Evolutionary conservation across 1,140 invertebrate species (phyloP).

Genomic region (Idris sp.): DNA sequence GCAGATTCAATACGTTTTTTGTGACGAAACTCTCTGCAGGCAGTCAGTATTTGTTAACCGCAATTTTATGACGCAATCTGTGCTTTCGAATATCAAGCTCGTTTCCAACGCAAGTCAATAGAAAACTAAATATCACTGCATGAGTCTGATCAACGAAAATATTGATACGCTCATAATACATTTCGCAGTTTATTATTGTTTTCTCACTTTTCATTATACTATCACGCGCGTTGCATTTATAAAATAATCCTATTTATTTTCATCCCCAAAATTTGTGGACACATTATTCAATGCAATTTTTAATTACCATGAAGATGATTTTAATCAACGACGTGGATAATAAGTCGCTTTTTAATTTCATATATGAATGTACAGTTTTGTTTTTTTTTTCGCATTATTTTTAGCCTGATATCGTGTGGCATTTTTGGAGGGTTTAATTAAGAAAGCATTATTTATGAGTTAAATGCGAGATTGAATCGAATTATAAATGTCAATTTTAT

Average conservation of each 20-base stretch:
- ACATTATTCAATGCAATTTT: conserved; percentile 5
- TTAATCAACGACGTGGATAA: conserved; percentile 12
- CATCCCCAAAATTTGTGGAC: not conserved
- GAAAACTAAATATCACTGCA: conserved; percentile 49
- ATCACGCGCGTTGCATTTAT: conserved; percentile 21
- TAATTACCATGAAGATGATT: conserved; percentile 15
- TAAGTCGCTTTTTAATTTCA: not conserved
- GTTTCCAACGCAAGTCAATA: conserved; percentile 29
- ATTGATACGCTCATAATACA: conserved; percentile 48
- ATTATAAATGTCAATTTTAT: too few species aligned
- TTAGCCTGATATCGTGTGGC: too few species aligned
- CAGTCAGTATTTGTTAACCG: conserved; percentile 58
- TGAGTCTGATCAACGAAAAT: conserved; percentile 47
- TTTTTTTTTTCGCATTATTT: too few species aligned
- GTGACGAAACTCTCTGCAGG: conserved; percentile 53
- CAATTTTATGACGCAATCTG: conserved; percentile 58
- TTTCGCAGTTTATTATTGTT: conserved; percentile 52
- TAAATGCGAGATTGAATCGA: too few species aligned
- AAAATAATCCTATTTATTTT: conserved; percentile 37
- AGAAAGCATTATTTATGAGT: too few species aligned
- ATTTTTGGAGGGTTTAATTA: too few species aligned
- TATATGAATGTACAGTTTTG: too few species aligned
- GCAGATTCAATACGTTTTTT: conserved; percentile 51
- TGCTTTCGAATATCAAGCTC: conserved; percentile 39
- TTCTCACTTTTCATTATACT: conserved; percentile 46